A percentile compares a stretch with the other conserved stretches of the same genome.
Evolutionary conservation across 2,113 vertebrate species (phyloP).

Genomic region (Delphinus delphis): DNA sequence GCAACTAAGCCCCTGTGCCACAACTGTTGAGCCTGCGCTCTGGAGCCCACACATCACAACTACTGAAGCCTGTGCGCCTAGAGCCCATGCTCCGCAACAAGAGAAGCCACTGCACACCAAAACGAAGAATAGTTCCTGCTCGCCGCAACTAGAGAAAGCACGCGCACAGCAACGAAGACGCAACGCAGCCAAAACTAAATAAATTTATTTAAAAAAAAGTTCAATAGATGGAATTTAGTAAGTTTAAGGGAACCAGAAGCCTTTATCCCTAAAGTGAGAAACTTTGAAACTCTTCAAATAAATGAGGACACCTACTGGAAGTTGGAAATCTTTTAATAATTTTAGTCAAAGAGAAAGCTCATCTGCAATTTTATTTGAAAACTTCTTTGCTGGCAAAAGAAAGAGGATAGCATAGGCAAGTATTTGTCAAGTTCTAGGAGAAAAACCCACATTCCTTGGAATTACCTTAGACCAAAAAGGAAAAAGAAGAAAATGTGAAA

Average conservation of each 20-base stretch:
- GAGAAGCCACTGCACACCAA: no score
- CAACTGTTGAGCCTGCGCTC: no score
- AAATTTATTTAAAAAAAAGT: no score
- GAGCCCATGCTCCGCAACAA: no score
- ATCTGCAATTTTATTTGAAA: constrained; percentile 35
- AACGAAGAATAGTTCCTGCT: no score
- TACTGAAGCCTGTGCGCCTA: no score
- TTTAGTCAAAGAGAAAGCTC: neutral
- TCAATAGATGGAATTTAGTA: constrained; percentile 18
- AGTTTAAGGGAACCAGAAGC: constrained; percentile 14
- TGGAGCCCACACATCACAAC: no score
- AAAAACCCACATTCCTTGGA: neutral
- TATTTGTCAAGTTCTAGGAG: neutral
- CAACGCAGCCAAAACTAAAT: no score
- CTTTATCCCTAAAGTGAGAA: neutral
- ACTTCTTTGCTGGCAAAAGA: neutral
- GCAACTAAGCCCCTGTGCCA: no score
- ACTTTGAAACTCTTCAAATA: constrained; percentile 26
- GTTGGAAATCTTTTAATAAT: neutral
- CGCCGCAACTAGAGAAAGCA: no score
- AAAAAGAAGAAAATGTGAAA: neutral
- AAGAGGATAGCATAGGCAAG: neutral
- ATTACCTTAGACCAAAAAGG: neutral
- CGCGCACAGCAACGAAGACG: no score
- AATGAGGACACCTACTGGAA: constrained; percentile 48